Base-by-base conservation (phyloP, 1,140 invertebrate species). In the Matsumurasca onukii region DNA sequence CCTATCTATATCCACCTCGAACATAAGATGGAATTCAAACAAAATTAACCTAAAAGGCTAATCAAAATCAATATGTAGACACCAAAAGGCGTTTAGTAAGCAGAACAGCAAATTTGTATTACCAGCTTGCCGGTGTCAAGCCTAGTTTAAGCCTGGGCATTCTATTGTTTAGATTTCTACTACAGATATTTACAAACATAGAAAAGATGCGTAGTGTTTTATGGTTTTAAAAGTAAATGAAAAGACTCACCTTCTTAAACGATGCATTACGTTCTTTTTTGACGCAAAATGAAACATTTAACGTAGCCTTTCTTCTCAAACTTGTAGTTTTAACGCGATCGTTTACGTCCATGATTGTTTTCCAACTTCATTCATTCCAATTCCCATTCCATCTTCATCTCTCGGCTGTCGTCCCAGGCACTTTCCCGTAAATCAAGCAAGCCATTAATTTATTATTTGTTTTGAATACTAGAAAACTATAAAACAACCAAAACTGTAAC, bases 251-350 rank as follows among this genome's bases (percentile, higher is more conserved):
- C 78, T 83, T 83, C 73, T 83, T 82, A 34, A 81, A 79, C n/a
- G 81, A 81, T 24, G 81, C 81, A 63, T 80, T 77, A 31, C 81
- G 78, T 69, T 84, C 82, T 71, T 83, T 82, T 77, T 84, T 84
- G 3, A 82, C 78, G 70, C 80, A 80, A 62, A 83, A 78, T 31
- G 81, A 76, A 57, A 82, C 78, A 31, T 81, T 75, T 25, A 80
- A 74, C 9, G 80, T 80, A 1, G 81, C 80, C 73, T 83, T 82
- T 75, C 82, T 77, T 76, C 82, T 80, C 69, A 79, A 81, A 73
- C 69, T 66, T 20, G 57, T 64, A 15, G 67, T 27, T 66, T 68
- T 68, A 27, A 31, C 39, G 45, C 29, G 20, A 29, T 39, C 34
- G 30, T 59, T 68, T 20, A 61, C 66, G 39, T 68, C 66, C 66